Conservation (phyloP, 2,797 vertebrate species). For the Gobio occitaniae region DNA sequence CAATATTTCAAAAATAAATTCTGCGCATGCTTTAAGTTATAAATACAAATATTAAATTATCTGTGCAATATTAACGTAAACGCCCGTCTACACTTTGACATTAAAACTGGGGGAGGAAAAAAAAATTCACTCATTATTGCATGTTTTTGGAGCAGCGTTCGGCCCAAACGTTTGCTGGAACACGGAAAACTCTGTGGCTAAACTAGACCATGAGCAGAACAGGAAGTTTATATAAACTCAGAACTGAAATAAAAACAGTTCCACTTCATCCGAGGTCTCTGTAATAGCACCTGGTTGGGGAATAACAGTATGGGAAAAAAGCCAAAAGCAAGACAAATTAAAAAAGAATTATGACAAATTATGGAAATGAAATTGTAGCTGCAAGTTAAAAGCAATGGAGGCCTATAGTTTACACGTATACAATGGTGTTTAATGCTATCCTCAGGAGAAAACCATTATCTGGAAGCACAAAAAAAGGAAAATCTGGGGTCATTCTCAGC, state of each 20-base stretch:
- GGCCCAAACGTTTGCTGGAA: constrained; percentile 1
- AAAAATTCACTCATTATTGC: too few species aligned
- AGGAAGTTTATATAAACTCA: constrained; percentile 55
- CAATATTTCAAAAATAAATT: neutral
- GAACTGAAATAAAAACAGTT: constrained; percentile 53
- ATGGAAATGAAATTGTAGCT: constrained; percentile 40
- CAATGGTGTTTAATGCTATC: constrained; percentile 42
- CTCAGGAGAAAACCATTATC: constrained; percentile 58
- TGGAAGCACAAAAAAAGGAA: constrained; percentile 34
- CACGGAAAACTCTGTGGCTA: constrained; percentile 27
- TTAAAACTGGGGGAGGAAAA: neutral
- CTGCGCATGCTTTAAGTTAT: neutral
- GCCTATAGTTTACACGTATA: constrained; percentile 56
- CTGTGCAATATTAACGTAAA: neutral
- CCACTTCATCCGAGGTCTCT: constrained; percentile 36
- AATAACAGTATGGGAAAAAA: constrained; percentile 56
- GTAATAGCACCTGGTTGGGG: constrained; percentile 56
- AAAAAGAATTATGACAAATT: constrained; percentile 35
- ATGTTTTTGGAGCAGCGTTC: neutral
- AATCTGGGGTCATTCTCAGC: constrained; percentile 58
- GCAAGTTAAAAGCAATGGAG: constrained; percentile 30
- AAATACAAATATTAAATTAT: too few species aligned
- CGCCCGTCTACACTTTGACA: neutral
- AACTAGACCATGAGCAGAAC: constrained; percentile 46
- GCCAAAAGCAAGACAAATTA: constrained; percentile 52